These are phyloP conservation scores for Romanogobio albipinnatus DNA, from an alignment of 2,113 vertebrate genomes.

Conservation along the genomic window DNA sequence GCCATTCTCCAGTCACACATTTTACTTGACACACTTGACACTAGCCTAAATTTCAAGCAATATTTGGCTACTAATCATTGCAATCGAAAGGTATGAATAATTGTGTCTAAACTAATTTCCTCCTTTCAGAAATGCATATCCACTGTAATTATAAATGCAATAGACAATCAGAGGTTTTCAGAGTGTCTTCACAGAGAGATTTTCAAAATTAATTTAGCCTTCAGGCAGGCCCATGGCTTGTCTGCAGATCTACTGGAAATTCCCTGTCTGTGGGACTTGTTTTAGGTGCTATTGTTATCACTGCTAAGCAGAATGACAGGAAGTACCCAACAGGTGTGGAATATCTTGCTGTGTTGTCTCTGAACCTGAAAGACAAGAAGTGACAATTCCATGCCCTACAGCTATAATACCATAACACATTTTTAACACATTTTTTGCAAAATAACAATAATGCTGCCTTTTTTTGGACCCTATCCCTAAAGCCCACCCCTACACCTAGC, in stretches of 20 bases:
- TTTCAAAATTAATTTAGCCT: neutral
- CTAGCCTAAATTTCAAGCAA: too few relatives aligned
- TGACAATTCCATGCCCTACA: neutral
- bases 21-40: neutral
- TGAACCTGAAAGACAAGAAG: neutral
- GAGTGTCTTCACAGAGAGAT: neutral
- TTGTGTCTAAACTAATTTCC: neutral
- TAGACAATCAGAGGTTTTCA: neutral
- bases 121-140: neutral
- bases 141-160: neutral
- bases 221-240: neutral
- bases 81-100: neutral
- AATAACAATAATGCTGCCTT: neutral
- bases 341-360: neutral
- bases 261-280: neutral
- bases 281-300: neutral
- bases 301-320: neutral
- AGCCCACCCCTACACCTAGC: neutral
- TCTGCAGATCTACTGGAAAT: neutral
- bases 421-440: too few relatives aligned
- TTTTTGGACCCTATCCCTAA: neutral
- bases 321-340: constrained; percentile 6
- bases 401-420: too few relatives aligned
- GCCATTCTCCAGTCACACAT: neutral
- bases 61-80: neutral